Evolutionary conservation across 2,113 vertebrate species (phyloP), one percentile per base, ranked within the genome.

Genomic region (Pelecanoides urinatrix): DNA sequence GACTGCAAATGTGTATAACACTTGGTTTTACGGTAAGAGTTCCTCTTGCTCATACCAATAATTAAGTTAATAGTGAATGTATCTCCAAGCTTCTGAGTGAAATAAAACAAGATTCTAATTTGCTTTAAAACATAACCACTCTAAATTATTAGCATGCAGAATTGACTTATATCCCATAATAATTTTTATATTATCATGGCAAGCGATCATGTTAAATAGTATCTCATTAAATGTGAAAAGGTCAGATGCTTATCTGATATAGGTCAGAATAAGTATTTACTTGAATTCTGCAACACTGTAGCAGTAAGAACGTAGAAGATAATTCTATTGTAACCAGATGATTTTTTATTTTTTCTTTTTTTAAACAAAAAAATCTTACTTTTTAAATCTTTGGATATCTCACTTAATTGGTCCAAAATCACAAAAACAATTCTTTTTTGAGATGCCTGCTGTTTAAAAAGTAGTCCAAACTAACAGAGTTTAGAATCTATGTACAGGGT

Each of bases 331-430:
- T 18, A 80, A 47, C 7, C 5, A 59, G 44, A 61, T 2, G 0
- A 25, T 13, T 63, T 86, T 65, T 47, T 9, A 6, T 13, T 67
- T 58, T 85, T 62, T 16, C 3, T 50, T 13, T 70, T 70, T 75
- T 80, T 15, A 59, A 78, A 7, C 1, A 52, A n/a, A 29, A 27
- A 7, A 16, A 15, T 61, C 11, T 76, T 72, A 30, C 6, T 86
- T 16, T 23, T 21, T 23, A 61, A 4, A 10, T 73, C 15, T 83
- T 76, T 55, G 27, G 8, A 83, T 10, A 56, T 26, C 9, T 91
- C 0, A 0, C 5, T 67, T 9, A 7, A 4, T 14, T 59, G 10
- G 6, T 63, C 34, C 26, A 38, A 77, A 88, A 22, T 59, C 6
- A 75, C 27, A 70, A 94, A 87, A 30, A 2, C 8, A 70, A 50